phyloP scores from a whole-genome alignment of 2,888 invertebrate genomes.

The Chaetogeoica ovagalla region DNA sequence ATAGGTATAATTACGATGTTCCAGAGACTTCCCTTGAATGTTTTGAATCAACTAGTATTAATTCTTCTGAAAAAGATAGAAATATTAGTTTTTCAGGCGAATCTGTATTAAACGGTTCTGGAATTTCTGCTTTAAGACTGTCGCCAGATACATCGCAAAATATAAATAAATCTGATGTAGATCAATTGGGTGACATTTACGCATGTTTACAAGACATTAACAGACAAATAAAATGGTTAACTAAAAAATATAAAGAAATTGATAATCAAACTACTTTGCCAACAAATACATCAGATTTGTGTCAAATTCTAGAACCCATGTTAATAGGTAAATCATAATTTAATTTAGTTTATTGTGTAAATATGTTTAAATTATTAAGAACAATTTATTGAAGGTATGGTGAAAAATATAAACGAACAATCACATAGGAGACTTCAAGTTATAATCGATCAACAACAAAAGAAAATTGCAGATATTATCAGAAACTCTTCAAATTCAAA shows the following conservation, averaged over 20 bases:
- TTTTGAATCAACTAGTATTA: background rate
- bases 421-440: conserved; percentile 4
- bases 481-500: background rate
- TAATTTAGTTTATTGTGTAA: background rate
- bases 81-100: background rate
- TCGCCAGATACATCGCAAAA: background rate
- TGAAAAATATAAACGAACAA: conserved; percentile 5
- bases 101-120: background rate
- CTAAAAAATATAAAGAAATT: conserved; percentile 22
- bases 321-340: background rate
- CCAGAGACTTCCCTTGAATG: background rate
- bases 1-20: background rate
- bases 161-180: background rate
- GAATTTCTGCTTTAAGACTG: background rate
- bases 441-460: conserved; percentile 10
- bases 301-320: conserved; percentile 6
- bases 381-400: conserved; percentile 8
- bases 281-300: background rate
- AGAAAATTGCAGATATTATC: conserved; percentile 15
- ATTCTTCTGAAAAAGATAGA: conserved; percentile 16
- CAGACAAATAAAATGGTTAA: conserved; percentile 4
- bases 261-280: conserved; percentile 14
- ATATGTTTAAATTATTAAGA: background rate
- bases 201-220: background rate
- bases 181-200: conserved; percentile 6